Percentiles rank a stretch among this genome's conserved stretches.
Evolutionary conservation across 2,113 vertebrate species (phyloP).

Genomic region (Muscicapa adusta): DNA sequence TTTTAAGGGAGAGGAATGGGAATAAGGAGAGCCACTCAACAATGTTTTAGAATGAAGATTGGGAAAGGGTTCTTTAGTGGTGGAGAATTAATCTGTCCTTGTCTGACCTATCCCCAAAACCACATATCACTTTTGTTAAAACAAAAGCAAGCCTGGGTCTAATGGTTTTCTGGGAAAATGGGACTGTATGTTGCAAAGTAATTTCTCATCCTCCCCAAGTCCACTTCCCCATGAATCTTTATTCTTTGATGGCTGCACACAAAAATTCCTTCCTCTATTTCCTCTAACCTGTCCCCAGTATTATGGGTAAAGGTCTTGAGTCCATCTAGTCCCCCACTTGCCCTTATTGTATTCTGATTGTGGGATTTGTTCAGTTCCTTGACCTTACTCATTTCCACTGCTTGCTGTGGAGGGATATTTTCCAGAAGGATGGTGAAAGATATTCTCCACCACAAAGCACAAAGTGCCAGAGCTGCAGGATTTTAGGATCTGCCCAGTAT

Average conservation of each 20-base stretch:
- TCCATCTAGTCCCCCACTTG: not conserved
- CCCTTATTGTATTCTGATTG: not conserved
- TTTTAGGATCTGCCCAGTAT: not conserved
- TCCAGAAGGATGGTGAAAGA: not conserved
- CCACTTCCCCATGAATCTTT: not conserved
- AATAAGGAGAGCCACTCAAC: not conserved
- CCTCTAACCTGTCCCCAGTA: not conserved
- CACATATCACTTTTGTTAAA: not conserved
- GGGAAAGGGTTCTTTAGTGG: not conserved
- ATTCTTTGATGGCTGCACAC: not conserved
- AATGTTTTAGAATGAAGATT: not conserved
- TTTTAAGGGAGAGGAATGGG: not conserved
- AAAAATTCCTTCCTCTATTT: not conserved
- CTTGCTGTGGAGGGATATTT: not conserved
- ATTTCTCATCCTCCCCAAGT: not conserved
- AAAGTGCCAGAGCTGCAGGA: not conserved
- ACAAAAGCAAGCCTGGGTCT: not conserved
- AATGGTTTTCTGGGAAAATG: not conserved
- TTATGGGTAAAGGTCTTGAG: not conserved
- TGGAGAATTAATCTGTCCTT: not conserved
- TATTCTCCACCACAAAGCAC: not conserved
- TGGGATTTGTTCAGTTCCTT: not conserved
- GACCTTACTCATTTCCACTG: not conserved
- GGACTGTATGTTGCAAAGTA: not conserved
- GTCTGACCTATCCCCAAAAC: not conserved